Evolutionary conservation across 2,888 invertebrate genomes (phyloP), one percentile per base, ranked within the genome.

Genomic region (Tiliacea aurago): DNA sequence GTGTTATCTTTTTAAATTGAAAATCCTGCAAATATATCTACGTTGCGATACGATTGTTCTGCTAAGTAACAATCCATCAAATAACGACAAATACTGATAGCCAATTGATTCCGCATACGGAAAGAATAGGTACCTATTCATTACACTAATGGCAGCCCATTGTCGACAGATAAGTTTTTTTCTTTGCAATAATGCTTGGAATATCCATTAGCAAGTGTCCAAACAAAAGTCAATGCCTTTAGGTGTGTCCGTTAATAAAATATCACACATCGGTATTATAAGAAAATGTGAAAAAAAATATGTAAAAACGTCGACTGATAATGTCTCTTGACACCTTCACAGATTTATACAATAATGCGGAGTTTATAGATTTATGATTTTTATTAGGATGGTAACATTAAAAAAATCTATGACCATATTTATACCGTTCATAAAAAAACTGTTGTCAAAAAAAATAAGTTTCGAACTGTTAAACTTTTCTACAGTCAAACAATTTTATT

Each of bases 61-160:
- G 64, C 66, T 84, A 80, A 77, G 66, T 81, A 77, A 83, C 88
- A 84, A 90, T 90, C 84, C 73, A 89, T 91, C 90, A 90, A 84
- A 87, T 86, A 88, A 87, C 84, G 87, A 88, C 88, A 88, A 87
- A 89, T 86, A 85, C 84, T 84, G 88, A 89, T 89, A 86, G 84
- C 79, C 86, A 88, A 91, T 89, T 90, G 90, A 90, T 91, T 91
- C 90, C 88, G 87, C 83, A 84, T 83, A 70, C 89, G 86, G 89
- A 86, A 84, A 78, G 85, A 88, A 89, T 91, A 84, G 82, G 84
- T 87, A 84, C 84, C 85, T 81, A 91, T 93, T 93, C 90, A 92
- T 91, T 91, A 90, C 86, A 86, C 89, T 93, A 93, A 93, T 93
- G 93, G 91, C 85, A 86, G 88, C 85, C 91, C 90, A 90, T 89